Percentiles rank a stretch among this genome's conserved stretches.
Conservation (phyloP, 2,888 invertebrate genomes). For the Drosophila austrosaltans region DNA sequence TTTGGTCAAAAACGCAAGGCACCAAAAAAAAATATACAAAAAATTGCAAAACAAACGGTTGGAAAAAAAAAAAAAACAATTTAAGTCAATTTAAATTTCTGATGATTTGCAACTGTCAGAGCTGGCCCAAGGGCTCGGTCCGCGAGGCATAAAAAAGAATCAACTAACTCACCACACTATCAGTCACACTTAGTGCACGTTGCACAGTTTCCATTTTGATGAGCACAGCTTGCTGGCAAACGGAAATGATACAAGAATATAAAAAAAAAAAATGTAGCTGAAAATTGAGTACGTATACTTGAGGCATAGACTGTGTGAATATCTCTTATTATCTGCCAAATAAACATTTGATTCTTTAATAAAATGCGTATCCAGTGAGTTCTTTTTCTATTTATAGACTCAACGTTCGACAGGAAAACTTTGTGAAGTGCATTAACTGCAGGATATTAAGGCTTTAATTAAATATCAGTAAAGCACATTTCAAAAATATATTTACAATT, state of each 20-base stretch:
- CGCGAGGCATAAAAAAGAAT: conserved; percentile 58
- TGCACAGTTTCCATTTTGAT: conserved; percentile 77
- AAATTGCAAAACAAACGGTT: neutral
- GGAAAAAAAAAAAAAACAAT: conserved; percentile 58
- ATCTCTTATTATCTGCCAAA: neutral
- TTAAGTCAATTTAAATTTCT: conserved; percentile 77
- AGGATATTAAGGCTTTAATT: too few species aligned
- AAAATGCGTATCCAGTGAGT: too few species aligned
- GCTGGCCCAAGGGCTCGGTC: conserved; percentile 43
- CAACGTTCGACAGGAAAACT: too few species aligned
- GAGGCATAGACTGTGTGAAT: neutral
- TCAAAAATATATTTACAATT: too few species aligned
- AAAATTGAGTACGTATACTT: conserved; percentile 22
- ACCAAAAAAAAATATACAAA: conserved; percentile 36
- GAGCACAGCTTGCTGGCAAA: conserved; percentile 63
- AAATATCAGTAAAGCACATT: too few species aligned
- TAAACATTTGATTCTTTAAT: too few species aligned
- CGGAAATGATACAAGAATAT: conserved; percentile 45
- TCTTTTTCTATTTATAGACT: too few species aligned
- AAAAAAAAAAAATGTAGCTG: neutral
- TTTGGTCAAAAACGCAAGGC: conserved; percentile 30
- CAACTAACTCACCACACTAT: conserved; percentile 76
- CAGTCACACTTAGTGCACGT: conserved; percentile 75
- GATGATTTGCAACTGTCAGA: conserved; percentile 77
- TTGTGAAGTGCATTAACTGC: too few species aligned